Percentiles rank a stretch among this genome's conserved stretches.
Conservation (phyloP, 2,888 invertebrate species). For the Papilio gigon region DNA sequence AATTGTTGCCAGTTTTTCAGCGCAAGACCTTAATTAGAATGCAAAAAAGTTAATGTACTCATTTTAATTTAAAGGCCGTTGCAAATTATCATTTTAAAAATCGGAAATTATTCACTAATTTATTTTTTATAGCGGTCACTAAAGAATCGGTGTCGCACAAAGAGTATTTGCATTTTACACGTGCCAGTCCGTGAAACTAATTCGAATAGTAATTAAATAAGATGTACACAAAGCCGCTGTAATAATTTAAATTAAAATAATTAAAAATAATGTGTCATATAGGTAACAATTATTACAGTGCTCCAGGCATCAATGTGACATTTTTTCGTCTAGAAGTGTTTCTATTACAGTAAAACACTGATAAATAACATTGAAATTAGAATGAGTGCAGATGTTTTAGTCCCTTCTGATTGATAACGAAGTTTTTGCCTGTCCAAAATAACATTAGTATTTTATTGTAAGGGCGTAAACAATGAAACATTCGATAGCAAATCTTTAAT, state of each 20-base stretch:
- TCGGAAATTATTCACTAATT: constrained; percentile 25
- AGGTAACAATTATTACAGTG: neutral
- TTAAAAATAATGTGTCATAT: too few relatives aligned
- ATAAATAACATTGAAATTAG: neutral
- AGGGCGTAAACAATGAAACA: constrained; percentile 30
- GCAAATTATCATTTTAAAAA: constrained; percentile 32
- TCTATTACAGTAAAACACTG: neutral
- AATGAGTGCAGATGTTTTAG: constrained; percentile 13
- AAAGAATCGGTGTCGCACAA: constrained; percentile 6
- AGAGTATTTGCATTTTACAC: constrained; percentile 31
- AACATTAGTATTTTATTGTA: neutral
- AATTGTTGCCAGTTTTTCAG: constrained; percentile 40
- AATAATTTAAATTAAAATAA: too few relatives aligned
- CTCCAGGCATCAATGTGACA: too few relatives aligned
- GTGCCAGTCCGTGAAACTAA: constrained; percentile 1
- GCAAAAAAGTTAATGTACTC: constrained; percentile 23
- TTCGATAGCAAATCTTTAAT: constrained; percentile 33
- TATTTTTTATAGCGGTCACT: constrained; percentile 1
- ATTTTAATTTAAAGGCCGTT: constrained; percentile 27
- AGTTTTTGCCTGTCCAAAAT: neutral
- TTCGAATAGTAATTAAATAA: neutral
- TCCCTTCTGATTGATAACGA: neutral
- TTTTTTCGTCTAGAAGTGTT: neutral
- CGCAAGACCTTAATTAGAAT: constrained; percentile 38
- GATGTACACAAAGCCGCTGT: too few relatives aligned